phyloP scores from a whole-genome alignment of 1,140 invertebrate species.

The Caligus rogercresseyi region DNA sequence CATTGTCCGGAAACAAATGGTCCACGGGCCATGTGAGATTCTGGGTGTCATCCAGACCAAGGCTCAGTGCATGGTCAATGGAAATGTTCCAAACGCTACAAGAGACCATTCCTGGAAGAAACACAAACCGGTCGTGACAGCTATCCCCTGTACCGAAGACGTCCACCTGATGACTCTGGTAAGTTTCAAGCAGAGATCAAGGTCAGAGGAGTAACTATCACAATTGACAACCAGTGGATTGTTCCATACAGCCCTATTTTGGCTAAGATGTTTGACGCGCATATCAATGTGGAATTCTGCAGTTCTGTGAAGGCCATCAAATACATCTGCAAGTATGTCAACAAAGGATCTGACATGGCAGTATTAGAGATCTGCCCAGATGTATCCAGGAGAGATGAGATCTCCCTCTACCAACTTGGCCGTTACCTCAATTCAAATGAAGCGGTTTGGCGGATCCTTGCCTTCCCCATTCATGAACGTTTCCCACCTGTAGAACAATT shows the following conservation, averaged over 20 bases:
- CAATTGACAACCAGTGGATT: constrained; percentile 24
- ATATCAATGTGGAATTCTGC: constrained; percentile 27
- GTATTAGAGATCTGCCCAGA: background rate
- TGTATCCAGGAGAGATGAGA: no score
- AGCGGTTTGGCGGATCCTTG: constrained; percentile 25
- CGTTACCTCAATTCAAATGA: constrained; percentile 25
- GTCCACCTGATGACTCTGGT: background rate
- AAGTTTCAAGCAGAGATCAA: background rate
- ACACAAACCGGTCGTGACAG: background rate
- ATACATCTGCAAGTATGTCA: no score
- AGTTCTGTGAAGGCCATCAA: no score
- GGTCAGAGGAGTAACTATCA: background rate
- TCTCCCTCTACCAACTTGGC: constrained; percentile 22
- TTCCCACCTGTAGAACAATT: constrained; percentile 24
- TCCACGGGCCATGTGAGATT: constrained; percentile 27
- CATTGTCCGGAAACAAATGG: constrained; percentile 30
- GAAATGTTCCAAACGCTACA: background rate
- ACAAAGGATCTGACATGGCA: no score
- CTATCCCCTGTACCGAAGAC: background rate
- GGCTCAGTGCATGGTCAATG: no score
- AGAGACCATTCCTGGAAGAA: no score
- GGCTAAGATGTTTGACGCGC: constrained; percentile 24
- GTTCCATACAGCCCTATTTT: constrained; percentile 27
- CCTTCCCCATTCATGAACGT: constrained; percentile 23
- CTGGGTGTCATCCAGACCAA: constrained; percentile 1